Evolutionary conservation across 2,888 invertebrate genomes (phyloP).

Genomic region (Dicyrtoma fusca): DNA sequence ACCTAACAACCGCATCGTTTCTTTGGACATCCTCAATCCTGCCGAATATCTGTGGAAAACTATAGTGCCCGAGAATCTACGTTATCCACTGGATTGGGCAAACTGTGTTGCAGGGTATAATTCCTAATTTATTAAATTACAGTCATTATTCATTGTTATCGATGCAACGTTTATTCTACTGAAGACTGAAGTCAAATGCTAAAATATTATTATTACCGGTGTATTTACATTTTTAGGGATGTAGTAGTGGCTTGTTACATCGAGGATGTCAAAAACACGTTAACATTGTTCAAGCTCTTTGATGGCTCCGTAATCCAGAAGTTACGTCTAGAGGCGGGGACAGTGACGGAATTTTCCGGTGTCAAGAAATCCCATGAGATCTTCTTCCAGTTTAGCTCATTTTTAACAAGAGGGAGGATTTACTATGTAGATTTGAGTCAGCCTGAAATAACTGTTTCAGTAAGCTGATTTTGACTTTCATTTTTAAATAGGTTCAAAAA

Average conservation of each 20-base stretch:
- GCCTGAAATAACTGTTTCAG: background rate
- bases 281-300: constrained; percentile 76
- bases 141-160: background rate
- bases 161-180: background rate
- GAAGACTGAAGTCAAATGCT: background rate
- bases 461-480: too few species aligned
- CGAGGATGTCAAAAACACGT: constrained; percentile 89
- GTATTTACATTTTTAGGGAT: too few species aligned
- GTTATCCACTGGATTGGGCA: too few species aligned
- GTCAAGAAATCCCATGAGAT: constrained; percentile 82
- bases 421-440: constrained; percentile 59
- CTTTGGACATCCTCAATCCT: constrained; percentile 75
- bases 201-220: too few species aligned
- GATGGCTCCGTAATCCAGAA: constrained; percentile 72
- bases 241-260: constrained; percentile 87
- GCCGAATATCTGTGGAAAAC: constrained; percentile 78
- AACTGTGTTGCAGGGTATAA: too few species aligned
- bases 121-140: background rate
- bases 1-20: constrained; percentile 85
- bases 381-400: constrained; percentile 92
- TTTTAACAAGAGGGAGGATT: constrained; percentile 84
- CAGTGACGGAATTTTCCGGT: constrained; percentile 80
- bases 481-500: too few species aligned
- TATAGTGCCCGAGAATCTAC: constrained; percentile 75
- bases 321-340: constrained; percentile 83